Base-by-base conservation (phyloP, 2,888 invertebrate species). In the Conistra vaccinii region DNA sequence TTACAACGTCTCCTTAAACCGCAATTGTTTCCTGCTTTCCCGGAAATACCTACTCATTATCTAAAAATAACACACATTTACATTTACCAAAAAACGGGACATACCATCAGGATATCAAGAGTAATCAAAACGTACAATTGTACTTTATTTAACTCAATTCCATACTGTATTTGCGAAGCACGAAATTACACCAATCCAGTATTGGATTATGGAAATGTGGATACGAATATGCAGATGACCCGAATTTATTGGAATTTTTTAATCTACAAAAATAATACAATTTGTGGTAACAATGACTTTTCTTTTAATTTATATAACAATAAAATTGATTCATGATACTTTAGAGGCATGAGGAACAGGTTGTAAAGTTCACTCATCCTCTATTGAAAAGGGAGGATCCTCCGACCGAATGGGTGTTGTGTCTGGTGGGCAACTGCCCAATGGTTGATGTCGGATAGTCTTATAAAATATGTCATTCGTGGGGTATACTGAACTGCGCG, bases 171-270 rank as follows among this genome's bases (percentile, higher is more conserved):
- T 88, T 86, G 80, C 72, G 69, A 72, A 72, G 63, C 69, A 73
- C 79, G 70, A 86, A 88, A 88, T 84, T 88, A 86, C 79, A 80
- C 84, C 88, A 68, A 80, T 78, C 69, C 80, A 48, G 72, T 68
- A 85, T 82, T 68, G 86, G 77, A 86, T 80, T 73, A 80, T 78
- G 76, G 55, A 66, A 80, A 86, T 83, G 57, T 48, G 80, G 76
- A 83, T 76, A 80, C 68, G 77, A 76, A 80, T 76, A 81, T 76
- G 57, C 62, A 78, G 73, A 78, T 72, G 53, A 17, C 17, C n/a
- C 42, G n/a, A 76, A 76, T 65, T 62, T 48, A 55, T 76, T 71
- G 17, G 45, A 32, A 23, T 62, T 75, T 80, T 60, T 65, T 14
- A 42, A 57, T 61, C 26, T 45, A 61, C 45, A 69, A 48, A 32